phyloP scores from a whole-genome alignment of 2,797 vertebrate genomes.

The Esox masquinongy region DNA sequence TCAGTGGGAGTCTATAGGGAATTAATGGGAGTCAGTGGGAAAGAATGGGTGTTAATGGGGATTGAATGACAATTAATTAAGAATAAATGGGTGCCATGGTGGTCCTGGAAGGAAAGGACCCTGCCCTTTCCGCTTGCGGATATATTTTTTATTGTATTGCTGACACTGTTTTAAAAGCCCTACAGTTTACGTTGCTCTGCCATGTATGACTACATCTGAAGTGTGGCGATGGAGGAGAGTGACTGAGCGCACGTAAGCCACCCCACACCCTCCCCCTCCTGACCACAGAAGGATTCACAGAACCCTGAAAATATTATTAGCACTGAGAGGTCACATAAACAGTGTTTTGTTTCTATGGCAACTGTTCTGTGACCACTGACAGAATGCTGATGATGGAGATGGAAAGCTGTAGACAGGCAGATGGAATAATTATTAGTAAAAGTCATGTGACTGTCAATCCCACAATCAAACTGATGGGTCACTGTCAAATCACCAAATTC shows the following conservation, averaged over 20 bases:
- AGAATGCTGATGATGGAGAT: slow-evolving; percentile 1
- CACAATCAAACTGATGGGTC: neutral
- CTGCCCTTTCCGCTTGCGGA: no score
- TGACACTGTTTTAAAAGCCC: neutral
- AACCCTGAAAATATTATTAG: slow-evolving; percentile 26
- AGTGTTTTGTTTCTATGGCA: slow-evolving; percentile 14
- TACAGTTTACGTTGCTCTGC: neutral
- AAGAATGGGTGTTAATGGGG: no score
- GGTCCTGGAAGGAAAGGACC: no score
- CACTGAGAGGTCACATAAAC: slow-evolving; percentile 9
- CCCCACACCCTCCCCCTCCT: neutral
- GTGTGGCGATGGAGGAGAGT: neutral
- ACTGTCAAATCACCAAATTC: neutral
- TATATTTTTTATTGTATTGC: neutral
- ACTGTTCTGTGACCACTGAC: slow-evolving; percentile 14
- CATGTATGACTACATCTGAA: neutral
- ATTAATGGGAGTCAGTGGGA: no score
- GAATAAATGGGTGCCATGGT: no score
- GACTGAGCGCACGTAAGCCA: slow-evolving; percentile 4
- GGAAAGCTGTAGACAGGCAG: neutral
- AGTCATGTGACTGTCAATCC: slow-evolving; percentile 7
- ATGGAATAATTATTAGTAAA: neutral
- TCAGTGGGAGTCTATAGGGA: no score
- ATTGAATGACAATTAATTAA: no score
- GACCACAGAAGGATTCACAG: slow-evolving; percentile 13